phyloP scores from a whole-genome alignment of 2,888 invertebrate species.

The Onthophagus sagittarius region DNA sequence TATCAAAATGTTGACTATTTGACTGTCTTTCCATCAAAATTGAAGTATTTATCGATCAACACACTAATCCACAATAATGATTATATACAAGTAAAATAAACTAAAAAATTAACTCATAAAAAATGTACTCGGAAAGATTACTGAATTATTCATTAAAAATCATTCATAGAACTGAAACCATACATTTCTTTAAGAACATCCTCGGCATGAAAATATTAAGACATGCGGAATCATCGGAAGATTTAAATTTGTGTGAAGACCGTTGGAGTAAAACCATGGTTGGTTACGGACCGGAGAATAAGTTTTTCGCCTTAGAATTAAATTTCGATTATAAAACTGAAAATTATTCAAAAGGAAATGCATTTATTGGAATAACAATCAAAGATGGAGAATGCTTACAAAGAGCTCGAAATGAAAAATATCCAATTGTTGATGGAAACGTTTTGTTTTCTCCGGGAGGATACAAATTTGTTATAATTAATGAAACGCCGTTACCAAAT shows the following conservation, averaged over 20 bases:
- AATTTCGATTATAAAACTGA: conserved; percentile 96
- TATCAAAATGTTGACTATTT: no score
- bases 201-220: conserved; percentile 8
- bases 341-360: conserved; percentile 85
- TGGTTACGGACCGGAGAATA: conserved; percentile 93
- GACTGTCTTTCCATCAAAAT: no score
- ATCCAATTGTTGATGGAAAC: conserved; percentile 65
- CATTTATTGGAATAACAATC: conserved; percentile 83
- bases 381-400: conserved; percentile 72
- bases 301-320: conserved; percentile 92
- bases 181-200: conserved; percentile 1
- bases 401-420: conserved; percentile 66
- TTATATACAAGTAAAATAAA: no score
- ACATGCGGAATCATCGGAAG: conserved; percentile 53
- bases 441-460: conserved; percentile 86
- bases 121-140: background rate
- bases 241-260: conserved; percentile 79
- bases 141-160: conserved; percentile 45
- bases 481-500: conserved; percentile 64
- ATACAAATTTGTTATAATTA: conserved; percentile 77
- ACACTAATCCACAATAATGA: no score
- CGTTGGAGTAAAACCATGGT: conserved; percentile 99
- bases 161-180: background rate
- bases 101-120: no score
- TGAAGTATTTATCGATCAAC: no score